Base-by-base conservation (phyloP, 1,140 invertebrate genomes). In the Gonatopus flavifemur region DNA sequence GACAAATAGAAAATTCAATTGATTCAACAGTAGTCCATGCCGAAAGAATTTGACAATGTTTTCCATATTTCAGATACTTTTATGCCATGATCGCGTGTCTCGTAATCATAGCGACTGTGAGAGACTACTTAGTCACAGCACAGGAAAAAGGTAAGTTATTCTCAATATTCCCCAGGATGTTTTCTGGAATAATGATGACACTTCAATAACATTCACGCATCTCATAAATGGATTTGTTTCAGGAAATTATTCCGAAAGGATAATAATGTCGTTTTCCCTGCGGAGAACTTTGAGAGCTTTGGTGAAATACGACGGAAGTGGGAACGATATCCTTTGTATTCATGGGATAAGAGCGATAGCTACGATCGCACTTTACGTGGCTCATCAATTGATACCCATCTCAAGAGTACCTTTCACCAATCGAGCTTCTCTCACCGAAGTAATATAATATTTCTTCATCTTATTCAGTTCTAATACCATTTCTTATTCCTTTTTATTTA, bases 341-440 rank as follows among this genome's bases (percentile, higher is more conserved):
- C 82, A 87, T 50, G 82, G 86, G 7, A 74, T 88, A 25, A 76
- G 82, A 49, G 74, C 82, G 8, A 43, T 85, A 13, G 78, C 80
- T 39, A 85, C 82, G 3, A 59, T 86, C 1, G 70, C 79, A 20
- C 66, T 87, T 36, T 83, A 86, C 51, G 53, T 84, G 2, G 82
- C 80, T 13, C 83, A 88, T 54, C 86, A 86, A 69, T 77, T 84
- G 47, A 78, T 87, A 30, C 79, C 82, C 16, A 72, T 83, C 2
- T 80, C 79, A 9, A 77, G 80, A 44, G 79, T 80, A 49, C 84
- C 86, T 2, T 83, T 81, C 55, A 80, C 78, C 15, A 87, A 88
- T 72, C 79, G 85, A 51, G 65, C 81, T 39, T 77, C 70, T 56
- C 69, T 87, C 18, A 83, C 83, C 24, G 82, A 84, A 79, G 81